phyloP scores from a whole-genome alignment of 1,140 invertebrate genomes.

The Ptiloglossa arizonensis region DNA sequence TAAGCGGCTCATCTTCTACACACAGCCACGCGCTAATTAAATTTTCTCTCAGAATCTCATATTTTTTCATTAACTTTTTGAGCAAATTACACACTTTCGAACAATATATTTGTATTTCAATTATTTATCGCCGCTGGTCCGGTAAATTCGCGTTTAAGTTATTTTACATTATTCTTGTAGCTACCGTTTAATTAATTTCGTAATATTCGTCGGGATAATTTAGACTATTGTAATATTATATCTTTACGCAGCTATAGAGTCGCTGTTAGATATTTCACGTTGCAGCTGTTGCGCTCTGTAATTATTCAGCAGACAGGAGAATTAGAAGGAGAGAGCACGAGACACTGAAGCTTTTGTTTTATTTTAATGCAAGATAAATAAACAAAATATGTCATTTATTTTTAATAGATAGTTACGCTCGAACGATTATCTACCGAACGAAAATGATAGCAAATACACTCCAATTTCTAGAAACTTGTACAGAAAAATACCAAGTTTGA shows the following conservation, averaged over 20 bases:
- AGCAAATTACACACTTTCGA: not conserved
- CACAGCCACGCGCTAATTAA: conserved; percentile 12
- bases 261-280: not conserved
- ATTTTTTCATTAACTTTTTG: not conserved
- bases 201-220: not conserved
- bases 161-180: not conserved
- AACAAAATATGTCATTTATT: not conserved
- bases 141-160: not conserved
- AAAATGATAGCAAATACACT: no score
- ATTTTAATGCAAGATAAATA: not conserved
- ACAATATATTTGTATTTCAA: not conserved
- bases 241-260: not conserved
- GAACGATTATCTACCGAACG: no score
- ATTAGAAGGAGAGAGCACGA: no score
- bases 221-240: not conserved
- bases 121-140: not conserved
- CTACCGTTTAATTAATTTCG: not conserved
- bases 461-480: no score
- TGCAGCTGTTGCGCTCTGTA: conserved; percentile 11
- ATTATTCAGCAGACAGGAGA: not conserved
- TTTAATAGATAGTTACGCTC: not conserved
- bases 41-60: conserved; percentile 8
- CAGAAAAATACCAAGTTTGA: no score
- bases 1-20: conserved; percentile 13
- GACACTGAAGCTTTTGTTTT: no score